Evolutionary conservation across 1,140 invertebrate genomes (phyloP), one percentile per base, ranked within the genome.

Genomic region (Drosophila yakuba): DNA sequence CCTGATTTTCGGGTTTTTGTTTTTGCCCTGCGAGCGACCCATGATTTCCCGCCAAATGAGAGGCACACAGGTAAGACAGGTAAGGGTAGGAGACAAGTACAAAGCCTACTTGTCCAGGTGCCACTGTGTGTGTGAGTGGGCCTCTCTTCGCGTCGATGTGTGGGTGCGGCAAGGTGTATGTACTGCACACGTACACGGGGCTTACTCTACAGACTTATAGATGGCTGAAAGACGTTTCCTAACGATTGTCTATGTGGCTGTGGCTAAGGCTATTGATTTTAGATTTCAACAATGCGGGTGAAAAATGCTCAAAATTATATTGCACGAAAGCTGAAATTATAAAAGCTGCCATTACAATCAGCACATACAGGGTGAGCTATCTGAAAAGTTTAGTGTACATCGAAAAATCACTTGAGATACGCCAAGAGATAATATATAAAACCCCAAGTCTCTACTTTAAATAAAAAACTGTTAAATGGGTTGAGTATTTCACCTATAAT

Each of bases 1-100:
- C 84, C 84, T 89, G 84, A 89, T 89, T 89, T 89, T 89, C 84
- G 84, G 78, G 84, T 89, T 89, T 88, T 88, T 81, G 81, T 78
- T 88, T 75, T 76, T 83, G 72, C 73, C 68, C 71, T 74, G 25
- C 60, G 36, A 61, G 82, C 69, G 55, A 59, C 51, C 67, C 59
- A 83, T 83, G 82, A 85, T 89, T 89, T 89, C 84, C 84, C 84
- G 84, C 84, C 84, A 88, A 89, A 84, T 84, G 84, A 88, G 84
- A 89, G 84, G 63, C 68, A 81, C 60, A 69, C 80, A 80, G 62
- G 41, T 23, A 51, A 62, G 77, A 75, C 72, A 76, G 61, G 72
- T 67, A 76, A 67, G 54, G 61, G 72, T 67, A 76, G 59, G 54
- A 80, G 80, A 78, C 76, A 84, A 84, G 77, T 84, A 80, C 80